Evolutionary conservation across 2,113 vertebrate species (phyloP).

Genomic region (Hippocampus comes): DNA sequence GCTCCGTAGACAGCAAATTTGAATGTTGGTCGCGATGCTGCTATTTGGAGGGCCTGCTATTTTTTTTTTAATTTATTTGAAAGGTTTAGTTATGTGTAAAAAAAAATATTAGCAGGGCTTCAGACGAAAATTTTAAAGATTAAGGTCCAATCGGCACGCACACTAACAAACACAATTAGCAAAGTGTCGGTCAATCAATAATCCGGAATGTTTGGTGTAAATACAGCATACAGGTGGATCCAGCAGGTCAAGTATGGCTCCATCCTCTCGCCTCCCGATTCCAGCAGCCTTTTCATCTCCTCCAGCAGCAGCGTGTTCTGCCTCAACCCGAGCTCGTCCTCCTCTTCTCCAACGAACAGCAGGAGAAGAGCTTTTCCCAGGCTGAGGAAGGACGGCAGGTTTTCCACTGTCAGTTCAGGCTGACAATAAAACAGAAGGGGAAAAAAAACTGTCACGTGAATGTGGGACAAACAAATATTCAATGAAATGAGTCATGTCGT

Average conservation of each 20-base stretch:
- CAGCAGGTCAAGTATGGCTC: constrained; percentile 76
- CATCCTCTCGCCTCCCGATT: constrained; percentile 41
- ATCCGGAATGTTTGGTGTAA: background rate
- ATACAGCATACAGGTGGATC: constrained; percentile 81
- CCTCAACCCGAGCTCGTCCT: constrained; percentile 48
- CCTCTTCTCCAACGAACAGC: constrained; percentile 79
- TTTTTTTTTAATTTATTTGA: too few relatives aligned
- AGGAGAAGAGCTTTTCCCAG: constrained; percentile 81
- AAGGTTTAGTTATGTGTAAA: too few relatives aligned
- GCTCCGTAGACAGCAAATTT: too few relatives aligned
- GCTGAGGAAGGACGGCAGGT: constrained; percentile 78
- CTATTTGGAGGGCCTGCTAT: too few relatives aligned
- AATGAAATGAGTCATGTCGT: background rate
- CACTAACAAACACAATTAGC: background rate
- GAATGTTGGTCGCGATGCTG: too few relatives aligned
- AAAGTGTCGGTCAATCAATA: background rate
- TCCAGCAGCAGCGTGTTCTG: constrained; percentile 61
- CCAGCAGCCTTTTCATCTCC: constrained; percentile 68
- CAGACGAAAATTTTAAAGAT: background rate
- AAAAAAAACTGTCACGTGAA: background rate
- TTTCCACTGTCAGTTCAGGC: constrained; percentile 90
- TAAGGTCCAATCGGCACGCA: background rate
- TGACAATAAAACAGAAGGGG: constrained; percentile 40
- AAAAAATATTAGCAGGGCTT: too few relatives aligned
- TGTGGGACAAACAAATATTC: background rate